A percentile compares a stretch with the other conserved stretches of the same genome.
Conservation (phyloP, 2,797 vertebrate species). For the Sciurus carolinensis region DNA sequence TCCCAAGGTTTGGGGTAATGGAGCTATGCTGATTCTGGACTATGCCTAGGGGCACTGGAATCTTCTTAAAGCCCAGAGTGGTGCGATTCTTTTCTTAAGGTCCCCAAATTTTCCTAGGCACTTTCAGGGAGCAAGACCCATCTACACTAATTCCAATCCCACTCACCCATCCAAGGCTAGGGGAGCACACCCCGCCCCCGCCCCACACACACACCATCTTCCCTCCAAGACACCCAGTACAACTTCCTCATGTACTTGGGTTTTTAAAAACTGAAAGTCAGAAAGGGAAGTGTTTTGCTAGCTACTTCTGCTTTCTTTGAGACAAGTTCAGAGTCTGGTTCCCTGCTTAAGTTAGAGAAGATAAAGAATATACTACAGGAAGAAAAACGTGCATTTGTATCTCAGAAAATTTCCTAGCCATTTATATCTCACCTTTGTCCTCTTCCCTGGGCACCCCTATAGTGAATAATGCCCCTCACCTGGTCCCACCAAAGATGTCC, state of each 20-base stretch:
- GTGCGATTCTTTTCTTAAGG: not conserved
- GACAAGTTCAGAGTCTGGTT: not conserved
- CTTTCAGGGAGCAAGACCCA: not conserved
- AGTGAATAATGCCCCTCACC: not conserved
- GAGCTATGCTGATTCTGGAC: not conserved
- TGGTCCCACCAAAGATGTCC: not conserved
- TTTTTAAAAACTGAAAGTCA: constrained; percentile 59
- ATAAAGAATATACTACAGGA: not conserved
- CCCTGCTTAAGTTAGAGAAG: not conserved
- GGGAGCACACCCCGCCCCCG: not conserved
- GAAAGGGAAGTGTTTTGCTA: constrained; percentile 40
- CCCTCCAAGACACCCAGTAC: not conserved
- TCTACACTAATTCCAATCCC: no score
- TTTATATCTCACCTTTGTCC: not conserved
- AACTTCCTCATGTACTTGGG: not conserved
- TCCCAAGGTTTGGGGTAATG: not conserved
- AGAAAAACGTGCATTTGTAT: not conserved
- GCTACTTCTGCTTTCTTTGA: constrained; percentile 66
- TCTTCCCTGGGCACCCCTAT: not conserved
- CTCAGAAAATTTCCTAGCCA: constrained; percentile 19
- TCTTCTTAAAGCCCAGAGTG: not conserved
- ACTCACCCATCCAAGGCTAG: not conserved
- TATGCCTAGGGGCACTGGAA: not conserved
- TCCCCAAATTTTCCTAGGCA: not conserved
- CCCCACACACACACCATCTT: not conserved